Conservation (phyloP, 2,888 invertebrate species). For the Cancer borealis region DNA sequence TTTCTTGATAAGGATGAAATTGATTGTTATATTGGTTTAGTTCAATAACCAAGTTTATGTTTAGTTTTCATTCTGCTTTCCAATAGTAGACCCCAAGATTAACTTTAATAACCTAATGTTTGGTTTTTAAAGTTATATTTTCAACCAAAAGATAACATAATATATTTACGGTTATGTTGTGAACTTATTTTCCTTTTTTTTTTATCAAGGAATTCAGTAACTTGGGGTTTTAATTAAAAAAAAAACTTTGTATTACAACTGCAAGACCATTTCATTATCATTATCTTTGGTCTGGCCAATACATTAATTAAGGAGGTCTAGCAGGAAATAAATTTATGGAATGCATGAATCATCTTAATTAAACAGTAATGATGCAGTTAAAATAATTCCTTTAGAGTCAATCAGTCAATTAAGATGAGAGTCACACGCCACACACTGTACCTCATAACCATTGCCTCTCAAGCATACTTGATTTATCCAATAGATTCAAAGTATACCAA, state of each 20-base stretch:
- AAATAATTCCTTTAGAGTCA: not conserved
- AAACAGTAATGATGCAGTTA: not conserved
- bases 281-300: not conserved
- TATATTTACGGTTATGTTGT: not conserved
- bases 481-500: not conserved
- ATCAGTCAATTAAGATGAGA: not conserved
- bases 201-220: not conserved
- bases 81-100: not conserved
- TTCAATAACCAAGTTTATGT: not conserved
- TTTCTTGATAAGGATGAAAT: not conserved
- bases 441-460: not conserved
- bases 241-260: not conserved
- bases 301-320: not conserved
- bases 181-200: not conserved
- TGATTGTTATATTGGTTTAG: not conserved
- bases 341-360: constrained; percentile 26
- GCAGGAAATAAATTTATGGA: constrained; percentile 15
- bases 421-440: not conserved
- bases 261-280: not conserved
- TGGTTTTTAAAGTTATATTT: not conserved
- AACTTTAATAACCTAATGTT: not conserved
- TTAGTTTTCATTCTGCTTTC: not conserved
- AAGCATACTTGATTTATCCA: not conserved
- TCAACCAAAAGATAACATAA: not conserved
- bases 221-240: not conserved